Base-by-base conservation (phyloP, 1,140 invertebrate species). In the Drosophila bifasciata region DNA sequence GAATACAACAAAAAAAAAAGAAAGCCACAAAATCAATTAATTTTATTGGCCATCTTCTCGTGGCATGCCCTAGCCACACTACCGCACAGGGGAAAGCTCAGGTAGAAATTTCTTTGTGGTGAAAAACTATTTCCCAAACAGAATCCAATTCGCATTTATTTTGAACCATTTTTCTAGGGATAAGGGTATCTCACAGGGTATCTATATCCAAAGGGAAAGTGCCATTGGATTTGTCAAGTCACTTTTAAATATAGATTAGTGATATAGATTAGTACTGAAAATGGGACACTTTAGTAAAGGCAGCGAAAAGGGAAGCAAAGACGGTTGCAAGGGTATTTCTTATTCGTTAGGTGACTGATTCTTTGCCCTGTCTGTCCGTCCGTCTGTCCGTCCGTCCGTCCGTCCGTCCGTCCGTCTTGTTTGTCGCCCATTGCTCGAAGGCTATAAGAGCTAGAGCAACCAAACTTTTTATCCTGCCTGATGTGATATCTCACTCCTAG, bases 11-110 rank as follows among this genome's bases (percentile, higher is more conserved):
- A 61, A 32, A 55, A 23, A 66, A 59, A 60, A 83, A 83, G 49
- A 76, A 75, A 85, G n/a, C 81, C 76, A 63, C 74, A 81, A 81
- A 85, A 86, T 86, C 81, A 85, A 85, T 85, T 85, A 85, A 88
- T 85, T 85, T 85, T 85, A 86, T 85, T 85, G 81, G 81, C 44
- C 45, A 68, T 67, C 64, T 68, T 48, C 44, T 39, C 41, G 40
- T 56, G 51, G 36, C 32, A 3, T 50, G 36, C 39, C 44, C 41
- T 21, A 13, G 32, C 44, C 36, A 8, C 28, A 41, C 58, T 19
- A 45, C 66, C 50, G 44, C 73, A 25, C 41, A 45, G 58, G 57
- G 63, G 39, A 84, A 79, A 75, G 71, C 62, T 21, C 19, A 21
- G 19, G 19, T 3, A 62, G 80, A 85, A 86, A 76, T 86, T 68